Conservation (phyloP, 2,888 invertebrate genomes). For the Clusia tigrina region DNA sequence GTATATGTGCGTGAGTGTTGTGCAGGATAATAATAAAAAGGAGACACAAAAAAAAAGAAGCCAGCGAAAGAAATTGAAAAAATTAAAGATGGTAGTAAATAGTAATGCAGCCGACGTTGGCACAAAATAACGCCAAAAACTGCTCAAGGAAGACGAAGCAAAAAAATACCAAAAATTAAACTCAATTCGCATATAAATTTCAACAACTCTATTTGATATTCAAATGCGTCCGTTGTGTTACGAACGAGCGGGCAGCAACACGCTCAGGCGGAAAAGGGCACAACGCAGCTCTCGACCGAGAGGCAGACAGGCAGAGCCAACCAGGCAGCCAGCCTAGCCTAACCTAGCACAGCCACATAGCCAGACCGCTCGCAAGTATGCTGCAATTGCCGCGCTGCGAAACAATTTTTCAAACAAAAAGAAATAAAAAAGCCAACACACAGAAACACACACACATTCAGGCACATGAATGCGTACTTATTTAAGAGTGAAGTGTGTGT, state of each 20-base stretch:
- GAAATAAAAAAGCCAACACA: not conserved
- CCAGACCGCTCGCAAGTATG: not conserved
- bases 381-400: not conserved
- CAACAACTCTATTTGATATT: conserved; percentile 28
- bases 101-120: not conserved
- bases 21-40: not conserved
- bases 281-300: not conserved
- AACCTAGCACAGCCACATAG: too few relatives aligned
- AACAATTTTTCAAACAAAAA: not conserved
- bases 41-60: conserved; percentile 24
- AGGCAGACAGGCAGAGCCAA: not conserved
- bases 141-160: conserved; percentile 3
- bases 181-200: conserved; percentile 37
- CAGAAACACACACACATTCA: conserved; percentile 1
- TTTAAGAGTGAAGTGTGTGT: too few relatives aligned
- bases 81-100: conserved; percentile 8
- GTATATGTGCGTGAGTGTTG: not conserved
- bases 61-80: conserved; percentile 43
- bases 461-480: not conserved
- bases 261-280: too few relatives aligned
- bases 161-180: conserved; percentile 22
- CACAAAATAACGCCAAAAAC: too few relatives aligned
- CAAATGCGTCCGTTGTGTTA: conserved; percentile 35
- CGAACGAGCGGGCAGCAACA: too few relatives aligned
- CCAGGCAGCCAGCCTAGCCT: too few relatives aligned